Base-by-base conservation (phyloP, 2,113 vertebrate species). In the Lophochroa leadbeateri region DNA sequence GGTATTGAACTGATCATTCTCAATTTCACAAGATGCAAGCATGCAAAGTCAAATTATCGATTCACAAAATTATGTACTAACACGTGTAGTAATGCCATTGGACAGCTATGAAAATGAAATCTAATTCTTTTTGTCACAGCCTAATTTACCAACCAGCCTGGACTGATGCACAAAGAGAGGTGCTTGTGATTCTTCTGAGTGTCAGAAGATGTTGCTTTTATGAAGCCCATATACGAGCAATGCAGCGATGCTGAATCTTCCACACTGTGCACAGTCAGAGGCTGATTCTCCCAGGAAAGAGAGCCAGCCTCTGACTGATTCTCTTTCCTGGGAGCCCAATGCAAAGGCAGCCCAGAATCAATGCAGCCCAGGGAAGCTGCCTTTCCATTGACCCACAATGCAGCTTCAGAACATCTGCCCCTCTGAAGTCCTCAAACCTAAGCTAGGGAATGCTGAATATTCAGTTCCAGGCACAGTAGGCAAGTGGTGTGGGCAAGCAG, bases 101-200 rank as follows among this genome's bases (percentile, higher is more conserved):
- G 91, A 91, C 86, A 85, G 50, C 82, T 67, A 50, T 86, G 78
- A 90, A 91, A 96, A 95, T 96, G 70, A 86, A 68, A 63, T 78
- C 53, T 78, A 87, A 96, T 96, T 92, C 11, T 9, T 94, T 97
- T 92, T 96, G 91, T 86, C 94, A 94, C 65, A 89, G 92, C 64
- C 72, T 90, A 81, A 96, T 96, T 96, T 94, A 74, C 83, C 71
- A 79, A 53, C 90, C 91, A 41, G 69, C 4, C 35, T 52, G 90
- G 80, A 47, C 35, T 92, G 94, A 82, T 7, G 21, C 68, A 58
- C 63, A 60, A 4, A 49, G 61, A 88, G 72, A 64, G 33, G 37
- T 3, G 0, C 52, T 83, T 61, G 64, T 83, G 4, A 57, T 74
- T 15, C 50, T 74, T 15, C 50, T 11, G 29, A 17, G 29, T 3